Conservation (phyloP, 2,113 vertebrate species). For the Chamaetylas fuelleborni region DNA sequence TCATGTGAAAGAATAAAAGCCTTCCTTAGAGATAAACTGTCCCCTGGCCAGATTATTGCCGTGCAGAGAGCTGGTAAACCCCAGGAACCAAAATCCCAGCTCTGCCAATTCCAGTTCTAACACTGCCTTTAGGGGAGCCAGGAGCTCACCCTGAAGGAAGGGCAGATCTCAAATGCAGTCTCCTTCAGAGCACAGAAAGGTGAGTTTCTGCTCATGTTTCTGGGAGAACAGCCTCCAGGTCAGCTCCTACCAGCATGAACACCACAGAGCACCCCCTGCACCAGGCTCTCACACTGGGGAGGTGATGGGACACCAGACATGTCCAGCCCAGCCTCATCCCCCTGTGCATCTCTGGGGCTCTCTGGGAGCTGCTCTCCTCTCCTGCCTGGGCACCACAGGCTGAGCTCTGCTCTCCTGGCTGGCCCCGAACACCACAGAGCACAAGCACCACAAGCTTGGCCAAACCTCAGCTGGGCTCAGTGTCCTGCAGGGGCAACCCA, state of each 20-base stretch:
- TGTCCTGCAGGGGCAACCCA: fast-evolving
- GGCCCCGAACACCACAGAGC: fast-evolving
- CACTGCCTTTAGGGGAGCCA: not conserved
- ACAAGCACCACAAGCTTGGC: not conserved
- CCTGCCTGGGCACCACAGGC: not conserved
- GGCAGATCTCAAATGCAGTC: not conserved
- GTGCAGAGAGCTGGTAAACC: not conserved
- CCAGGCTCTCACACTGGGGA: not conserved
- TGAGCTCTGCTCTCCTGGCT: not conserved
- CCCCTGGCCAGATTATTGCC: not conserved
- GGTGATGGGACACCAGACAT: not conserved
- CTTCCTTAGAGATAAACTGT: constrained; percentile 25
- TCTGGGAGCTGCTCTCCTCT: not conserved
- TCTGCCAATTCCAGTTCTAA: not conserved
- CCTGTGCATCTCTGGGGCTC: not conserved
- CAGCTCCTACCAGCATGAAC: fast-evolving
- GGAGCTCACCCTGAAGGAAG: not conserved
- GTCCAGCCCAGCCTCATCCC: not conserved
- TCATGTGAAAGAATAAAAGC: constrained; percentile 32
- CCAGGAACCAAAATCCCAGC: not conserved
- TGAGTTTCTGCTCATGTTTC: not conserved
- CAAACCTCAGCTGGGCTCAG: not conserved
- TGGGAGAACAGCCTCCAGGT: not conserved
- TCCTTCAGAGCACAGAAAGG: not conserved
- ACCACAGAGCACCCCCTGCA: not conserved